Conservation (phyloP, 2,888 invertebrate genomes). For the Entomobrya proxima region DNA sequence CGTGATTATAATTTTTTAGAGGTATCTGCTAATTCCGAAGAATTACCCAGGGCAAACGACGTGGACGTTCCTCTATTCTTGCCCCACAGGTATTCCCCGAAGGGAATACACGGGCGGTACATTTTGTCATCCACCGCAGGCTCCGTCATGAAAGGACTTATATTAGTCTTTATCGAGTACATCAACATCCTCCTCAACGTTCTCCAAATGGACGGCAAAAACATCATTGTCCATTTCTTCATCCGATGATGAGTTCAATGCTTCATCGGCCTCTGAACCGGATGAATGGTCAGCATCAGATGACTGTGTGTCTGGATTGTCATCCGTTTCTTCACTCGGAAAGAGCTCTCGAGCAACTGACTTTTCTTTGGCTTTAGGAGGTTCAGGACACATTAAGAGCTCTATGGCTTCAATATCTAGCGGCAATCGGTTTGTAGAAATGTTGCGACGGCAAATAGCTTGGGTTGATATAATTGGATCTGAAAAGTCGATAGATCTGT, state of each 20-base stretch:
- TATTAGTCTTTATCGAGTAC: not conserved
- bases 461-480: constrained; percentile 46
- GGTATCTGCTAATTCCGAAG: not conserved
- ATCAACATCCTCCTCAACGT: not conserved
- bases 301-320: too few relatives aligned
- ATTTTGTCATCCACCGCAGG: not conserved
- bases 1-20: too few relatives aligned
- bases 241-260: too few relatives aligned
- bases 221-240: too few relatives aligned
- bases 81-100: not conserved
- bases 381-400: not conserved
- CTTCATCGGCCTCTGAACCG: too few relatives aligned
- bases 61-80: not conserved
- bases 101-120: not conserved
- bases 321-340: too few relatives aligned
- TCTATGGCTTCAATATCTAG: not conserved
- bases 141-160: not conserved
- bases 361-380: not conserved
- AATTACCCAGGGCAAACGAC: too few relatives aligned
- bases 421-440: not conserved
- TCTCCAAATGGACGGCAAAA: too few relatives aligned
- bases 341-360: not conserved
- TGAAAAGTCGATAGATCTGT: constrained; percentile 51
- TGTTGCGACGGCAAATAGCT: not conserved
- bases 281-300: too few relatives aligned